Conservation (phyloP, 2,888 invertebrate species). For the Hypena proboscidalis region DNA sequence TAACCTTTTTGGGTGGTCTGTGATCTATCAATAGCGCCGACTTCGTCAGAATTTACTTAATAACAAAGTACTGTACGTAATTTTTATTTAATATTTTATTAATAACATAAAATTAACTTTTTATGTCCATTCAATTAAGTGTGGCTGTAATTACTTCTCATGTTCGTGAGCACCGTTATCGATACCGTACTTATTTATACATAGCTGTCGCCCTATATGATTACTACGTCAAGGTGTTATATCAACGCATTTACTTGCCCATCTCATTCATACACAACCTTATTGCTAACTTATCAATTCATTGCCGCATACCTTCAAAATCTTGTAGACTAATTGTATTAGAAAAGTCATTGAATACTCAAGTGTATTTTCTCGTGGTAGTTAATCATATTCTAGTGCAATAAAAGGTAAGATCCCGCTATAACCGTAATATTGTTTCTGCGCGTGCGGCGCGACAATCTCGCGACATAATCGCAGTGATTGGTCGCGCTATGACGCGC, state of each 20-base stretch:
- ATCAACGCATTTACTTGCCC: slow-evolving; percentile 17
- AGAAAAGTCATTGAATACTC: slow-evolving; percentile 4
- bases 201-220: slow-evolving; percentile 30
- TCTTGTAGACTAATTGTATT: no score
- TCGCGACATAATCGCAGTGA: slow-evolving; percentile 21
- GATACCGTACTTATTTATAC: slow-evolving; percentile 47
- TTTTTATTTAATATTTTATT: no score
- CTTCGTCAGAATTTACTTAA: no score
- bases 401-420: slow-evolving; percentile 23
- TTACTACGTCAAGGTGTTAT: slow-evolving; percentile 38
- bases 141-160: slow-evolving; percentile 14
- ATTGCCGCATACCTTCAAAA: background rate
- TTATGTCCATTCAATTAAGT: background rate
- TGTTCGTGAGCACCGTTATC: slow-evolving; percentile 41
- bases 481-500: slow-evolving; percentile 23
- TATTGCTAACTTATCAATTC: background rate
- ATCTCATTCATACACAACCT: background rate
- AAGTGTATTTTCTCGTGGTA: background rate
- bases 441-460: slow-evolving; percentile 27
- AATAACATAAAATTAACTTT: no score
- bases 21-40: no score
- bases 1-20: no score
- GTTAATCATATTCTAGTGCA: background rate
- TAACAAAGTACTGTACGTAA: no score
- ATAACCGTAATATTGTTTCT: slow-evolving; percentile 28